phyloP scores from a whole-genome alignment of 2,113 vertebrate genomes.

The Oceanites oceanicus region DNA sequence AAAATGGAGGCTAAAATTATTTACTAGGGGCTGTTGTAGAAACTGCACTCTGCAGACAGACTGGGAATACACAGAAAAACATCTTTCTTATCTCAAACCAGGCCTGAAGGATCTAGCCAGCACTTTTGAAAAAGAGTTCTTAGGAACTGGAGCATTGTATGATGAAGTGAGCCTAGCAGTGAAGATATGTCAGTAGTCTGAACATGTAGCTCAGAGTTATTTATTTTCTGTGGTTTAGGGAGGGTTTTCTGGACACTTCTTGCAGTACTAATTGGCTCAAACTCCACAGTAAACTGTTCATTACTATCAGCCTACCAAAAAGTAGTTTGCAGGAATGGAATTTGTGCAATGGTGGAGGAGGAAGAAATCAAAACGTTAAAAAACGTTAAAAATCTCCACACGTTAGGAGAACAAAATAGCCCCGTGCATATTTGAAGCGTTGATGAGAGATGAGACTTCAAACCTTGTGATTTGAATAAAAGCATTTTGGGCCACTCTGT shows the following conservation, averaged over 20 bases:
- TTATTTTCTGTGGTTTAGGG: background rate
- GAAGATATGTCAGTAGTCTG: background rate
- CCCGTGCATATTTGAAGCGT: background rate
- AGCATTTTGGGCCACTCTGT: background rate
- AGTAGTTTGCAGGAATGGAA: background rate
- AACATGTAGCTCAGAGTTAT: background rate
- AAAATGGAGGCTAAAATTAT: background rate
- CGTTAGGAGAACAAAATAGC: background rate
- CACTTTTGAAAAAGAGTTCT: background rate
- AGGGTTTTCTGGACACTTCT: background rate
- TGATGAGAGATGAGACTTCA: background rate
- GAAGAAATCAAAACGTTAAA: too few species aligned
- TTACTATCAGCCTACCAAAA: background rate
- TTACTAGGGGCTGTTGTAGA: background rate
- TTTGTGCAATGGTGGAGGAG: background rate
- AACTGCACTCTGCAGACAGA: background rate
- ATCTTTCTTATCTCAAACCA: background rate
- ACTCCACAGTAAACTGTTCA: background rate
- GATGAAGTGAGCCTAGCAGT: background rate
- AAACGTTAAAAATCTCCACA: too few species aligned
- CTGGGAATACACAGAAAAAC: background rate
- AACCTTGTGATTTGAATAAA: background rate
- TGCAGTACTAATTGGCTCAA: background rate
- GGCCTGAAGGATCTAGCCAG: background rate
- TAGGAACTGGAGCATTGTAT: background rate